Conservation (phyloP, 2,113 vertebrate species). For the Heterocephalus glaber region DNA sequence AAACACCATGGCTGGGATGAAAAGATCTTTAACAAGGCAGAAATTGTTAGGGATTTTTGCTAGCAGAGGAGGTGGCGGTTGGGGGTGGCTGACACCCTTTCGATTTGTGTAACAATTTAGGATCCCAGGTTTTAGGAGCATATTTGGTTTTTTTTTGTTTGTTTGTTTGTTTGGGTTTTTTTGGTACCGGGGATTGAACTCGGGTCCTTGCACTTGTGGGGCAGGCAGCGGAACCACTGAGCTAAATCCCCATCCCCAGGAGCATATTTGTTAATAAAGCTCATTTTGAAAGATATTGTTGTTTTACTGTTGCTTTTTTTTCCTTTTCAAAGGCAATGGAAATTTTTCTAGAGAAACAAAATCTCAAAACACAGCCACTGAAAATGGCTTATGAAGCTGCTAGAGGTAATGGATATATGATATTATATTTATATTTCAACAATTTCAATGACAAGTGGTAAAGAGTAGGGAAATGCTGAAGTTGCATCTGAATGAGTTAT, state of each 20-base stretch:
- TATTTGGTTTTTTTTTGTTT: too few species aligned
- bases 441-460: slow-evolving; percentile 52
- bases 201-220: too few species aligned
- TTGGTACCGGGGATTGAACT: too few species aligned
- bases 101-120: background rate
- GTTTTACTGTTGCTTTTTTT: slow-evolving; percentile 54
- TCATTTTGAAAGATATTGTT: slow-evolving; percentile 57
- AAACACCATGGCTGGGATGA: slow-evolving; percentile 62
- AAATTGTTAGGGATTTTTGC: slow-evolving; percentile 11
- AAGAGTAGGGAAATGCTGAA: slow-evolving; percentile 62
- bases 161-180: too few species aligned
- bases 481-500: slow-evolving; percentile 70
- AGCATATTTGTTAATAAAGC: slow-evolving; percentile 45
- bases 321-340: slow-evolving; percentile 17
- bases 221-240: too few species aligned
- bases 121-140: slow-evolving; percentile 19
- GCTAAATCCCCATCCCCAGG: too few species aligned
- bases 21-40: slow-evolving; percentile 48
- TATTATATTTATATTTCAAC: background rate
- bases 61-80: background rate
- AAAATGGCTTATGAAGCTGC: slow-evolving; percentile 65
- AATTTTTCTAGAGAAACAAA: slow-evolving; percentile 65
- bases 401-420: slow-evolving; percentile 67
- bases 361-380: slow-evolving; percentile 55
- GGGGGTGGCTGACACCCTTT: background rate